phyloP scores from a whole-genome alignment of 2,888 invertebrate genomes.

The Tenthredo amoena region DNA sequence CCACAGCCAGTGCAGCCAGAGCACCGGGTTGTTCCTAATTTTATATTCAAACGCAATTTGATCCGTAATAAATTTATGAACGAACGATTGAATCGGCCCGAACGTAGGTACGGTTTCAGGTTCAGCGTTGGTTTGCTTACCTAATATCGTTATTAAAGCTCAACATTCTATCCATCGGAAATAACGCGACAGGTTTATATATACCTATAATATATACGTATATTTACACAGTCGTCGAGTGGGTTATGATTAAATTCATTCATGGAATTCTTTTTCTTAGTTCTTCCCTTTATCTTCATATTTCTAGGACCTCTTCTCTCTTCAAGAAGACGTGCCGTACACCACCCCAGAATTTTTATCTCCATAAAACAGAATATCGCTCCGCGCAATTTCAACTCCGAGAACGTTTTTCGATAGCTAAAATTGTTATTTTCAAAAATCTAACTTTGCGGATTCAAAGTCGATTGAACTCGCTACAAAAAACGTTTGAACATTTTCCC shows the following conservation, averaged over 20 bases:
- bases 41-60: constrained; percentile 25
- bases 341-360: too few species aligned
- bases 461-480: too few species aligned
- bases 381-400: too few species aligned
- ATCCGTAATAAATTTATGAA: constrained; percentile 46
- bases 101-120: not conserved
- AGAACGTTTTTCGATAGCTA: too few species aligned
- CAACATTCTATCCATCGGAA: not conserved
- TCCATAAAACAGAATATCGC: too few species aligned
- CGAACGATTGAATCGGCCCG: constrained; percentile 12
- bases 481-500: too few species aligned
- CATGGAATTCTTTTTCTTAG: not conserved
- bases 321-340: not conserved
- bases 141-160: constrained; percentile 24
- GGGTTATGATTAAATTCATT: not conserved
- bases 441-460: too few species aligned
- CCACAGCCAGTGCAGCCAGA: not conserved
- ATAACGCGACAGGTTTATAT: not conserved
- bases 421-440: too few species aligned
- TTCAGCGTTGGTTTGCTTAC: not conserved
- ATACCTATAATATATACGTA: not conserved
- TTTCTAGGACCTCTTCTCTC: not conserved
- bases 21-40: constrained; percentile 9
- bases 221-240: not conserved
- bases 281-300: not conserved